These are phyloP conservation scores for Heliconius hewitsoni DNA, from an alignment of 1,140 invertebrate genomes.

Conservation along the genomic window DNA sequence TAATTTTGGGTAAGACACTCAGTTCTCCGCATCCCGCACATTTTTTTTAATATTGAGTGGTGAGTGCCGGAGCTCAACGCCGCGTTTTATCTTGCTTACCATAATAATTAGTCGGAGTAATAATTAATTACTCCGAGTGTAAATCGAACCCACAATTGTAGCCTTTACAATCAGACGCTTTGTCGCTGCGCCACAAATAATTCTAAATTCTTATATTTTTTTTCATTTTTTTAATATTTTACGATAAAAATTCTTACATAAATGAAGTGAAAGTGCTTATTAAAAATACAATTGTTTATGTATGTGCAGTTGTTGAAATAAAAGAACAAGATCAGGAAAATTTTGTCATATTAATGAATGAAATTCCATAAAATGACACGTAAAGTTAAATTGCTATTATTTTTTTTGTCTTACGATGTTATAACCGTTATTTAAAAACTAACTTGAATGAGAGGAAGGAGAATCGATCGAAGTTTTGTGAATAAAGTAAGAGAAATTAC, in stretches of 20 bases:
- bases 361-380: too few species aligned
- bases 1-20: background rate
- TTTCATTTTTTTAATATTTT: too few species aligned
- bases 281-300: conserved; percentile 1
- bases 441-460: too few species aligned
- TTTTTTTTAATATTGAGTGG: too few species aligned
- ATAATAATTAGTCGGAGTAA: too few species aligned
- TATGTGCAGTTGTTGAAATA: background rate
- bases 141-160: background rate
- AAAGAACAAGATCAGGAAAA: background rate
- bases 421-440: too few species aligned
- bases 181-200: background rate
- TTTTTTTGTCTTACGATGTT: too few species aligned
- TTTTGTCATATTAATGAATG: background rate
- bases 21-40: background rate
- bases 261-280: background rate
- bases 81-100: background rate
- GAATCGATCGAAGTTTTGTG: too few species aligned
- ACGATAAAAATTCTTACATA: background rate
- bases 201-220: too few species aligned
- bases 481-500: too few species aligned
- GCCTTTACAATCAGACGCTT: background rate
- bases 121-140: background rate
- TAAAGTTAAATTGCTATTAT: too few species aligned
- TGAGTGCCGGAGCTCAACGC: background rate